A percentile compares a stretch with the other conserved stretches of the same genome.
These are phyloP conservation scores for Salpingus planirostris DNA, from an alignment of 2,888 invertebrate species.

Conservation along the genomic window DNA sequence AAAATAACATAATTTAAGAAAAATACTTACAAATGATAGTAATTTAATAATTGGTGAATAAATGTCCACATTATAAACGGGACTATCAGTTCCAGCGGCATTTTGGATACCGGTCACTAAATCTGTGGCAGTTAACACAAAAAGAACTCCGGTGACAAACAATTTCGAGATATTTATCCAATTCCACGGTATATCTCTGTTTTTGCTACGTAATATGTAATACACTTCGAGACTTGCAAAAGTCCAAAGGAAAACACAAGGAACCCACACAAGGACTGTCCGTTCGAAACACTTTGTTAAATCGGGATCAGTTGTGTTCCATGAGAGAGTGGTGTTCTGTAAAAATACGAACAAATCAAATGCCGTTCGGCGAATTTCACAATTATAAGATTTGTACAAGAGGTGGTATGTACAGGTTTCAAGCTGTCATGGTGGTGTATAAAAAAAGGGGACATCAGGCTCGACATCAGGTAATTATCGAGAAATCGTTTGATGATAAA, in stretches of 20 bases:
- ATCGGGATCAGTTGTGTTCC: slow-evolving; percentile 72
- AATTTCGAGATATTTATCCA: slow-evolving; percentile 63
- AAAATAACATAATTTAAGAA: too few species aligned
- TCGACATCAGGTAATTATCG: too few species aligned
- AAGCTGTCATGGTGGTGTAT: too few species aligned
- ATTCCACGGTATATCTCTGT: slow-evolving; percentile 70
- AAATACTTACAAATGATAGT: slow-evolving; percentile 71
- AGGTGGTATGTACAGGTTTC: too few species aligned
- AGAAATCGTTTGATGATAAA: not conserved
- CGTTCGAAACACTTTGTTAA: slow-evolving; percentile 88
- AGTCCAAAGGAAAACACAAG: slow-evolving; percentile 76
- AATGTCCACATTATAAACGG: slow-evolving; percentile 60
- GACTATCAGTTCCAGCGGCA: slow-evolving; percentile 41
- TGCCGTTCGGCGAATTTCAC: too few species aligned
- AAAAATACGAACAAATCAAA: too few species aligned
- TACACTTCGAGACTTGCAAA: slow-evolving; percentile 65
- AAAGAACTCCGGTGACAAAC: slow-evolving; percentile 52
- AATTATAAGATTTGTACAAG: too few species aligned
- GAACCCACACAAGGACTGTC: slow-evolving; percentile 82
- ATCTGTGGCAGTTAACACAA: slow-evolving; percentile 60
- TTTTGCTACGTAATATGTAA: slow-evolving; percentile 67
- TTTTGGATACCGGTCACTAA: slow-evolving; percentile 52
- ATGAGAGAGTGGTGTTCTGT: too few species aligned
- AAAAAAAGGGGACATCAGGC: too few species aligned
- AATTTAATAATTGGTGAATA: slow-evolving; percentile 72